phyloP scores from a whole-genome alignment of 1,140 invertebrate species.

The Diabrotica undecimpunctata region DNA sequence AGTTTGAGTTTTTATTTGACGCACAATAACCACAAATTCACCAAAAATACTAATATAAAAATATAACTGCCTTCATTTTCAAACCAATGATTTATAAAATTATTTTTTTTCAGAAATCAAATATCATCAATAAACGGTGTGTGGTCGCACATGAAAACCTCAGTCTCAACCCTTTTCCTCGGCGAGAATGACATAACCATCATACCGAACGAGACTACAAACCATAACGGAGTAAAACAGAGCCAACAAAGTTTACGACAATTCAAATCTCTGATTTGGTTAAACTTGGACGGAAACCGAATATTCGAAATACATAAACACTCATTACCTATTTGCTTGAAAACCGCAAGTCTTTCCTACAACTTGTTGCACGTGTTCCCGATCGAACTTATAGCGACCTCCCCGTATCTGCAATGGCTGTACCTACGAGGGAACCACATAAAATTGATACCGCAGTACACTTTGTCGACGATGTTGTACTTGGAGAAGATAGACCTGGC shows the following conservation, averaged over 20 bases:
- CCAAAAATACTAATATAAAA: no score
- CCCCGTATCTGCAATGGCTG: constrained; percentile 67
- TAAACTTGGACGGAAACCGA: constrained; percentile 73
- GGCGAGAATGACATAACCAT: constrained; percentile 76
- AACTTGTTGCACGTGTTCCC: constrained; percentile 70
- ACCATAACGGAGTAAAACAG: constrained; percentile 19
- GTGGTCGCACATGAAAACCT: constrained; percentile 71
- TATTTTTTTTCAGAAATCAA: constrained; percentile 59
- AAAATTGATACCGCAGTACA: constrained; percentile 59
- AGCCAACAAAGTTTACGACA: constrained; percentile 50
- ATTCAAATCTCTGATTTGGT: constrained; percentile 61
- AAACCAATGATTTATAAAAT: neutral
- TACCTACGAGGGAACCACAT: constrained; percentile 79
- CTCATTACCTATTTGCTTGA: constrained; percentile 61
- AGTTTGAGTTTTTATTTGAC: no score
- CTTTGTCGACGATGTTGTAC: constrained; percentile 58
- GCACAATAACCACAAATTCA: no score
- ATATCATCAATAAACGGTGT: constrained; percentile 62
- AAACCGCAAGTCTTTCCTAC: constrained; percentile 70
- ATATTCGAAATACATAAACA: constrained; percentile 58
- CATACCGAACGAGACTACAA: constrained; percentile 47
- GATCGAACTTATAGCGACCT: constrained; percentile 56
- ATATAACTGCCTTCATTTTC: no score
- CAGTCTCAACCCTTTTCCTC: constrained; percentile 72
- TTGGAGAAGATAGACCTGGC: constrained; percentile 82